Base-by-base conservation (phyloP, 2,888 invertebrate species). In the Archaeoteleia sp. region DNA sequence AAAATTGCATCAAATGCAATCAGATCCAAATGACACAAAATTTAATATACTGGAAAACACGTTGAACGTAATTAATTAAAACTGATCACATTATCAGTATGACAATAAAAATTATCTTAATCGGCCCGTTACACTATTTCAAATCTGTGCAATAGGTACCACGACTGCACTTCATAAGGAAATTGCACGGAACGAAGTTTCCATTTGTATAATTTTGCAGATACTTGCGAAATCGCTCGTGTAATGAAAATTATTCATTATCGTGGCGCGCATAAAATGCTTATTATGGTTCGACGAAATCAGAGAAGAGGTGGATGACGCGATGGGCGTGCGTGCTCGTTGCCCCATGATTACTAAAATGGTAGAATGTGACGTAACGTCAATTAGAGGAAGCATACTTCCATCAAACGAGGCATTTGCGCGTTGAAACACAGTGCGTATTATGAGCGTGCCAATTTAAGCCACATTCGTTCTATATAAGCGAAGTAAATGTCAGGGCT, bases 291-390 rank as follows among this genome's bases (percentile, higher is more conserved):
- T 1, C 53, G 53, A 35, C 9, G 49, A 43, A 51, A 57, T 15
- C 23, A 51, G 35, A 43, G 42, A 43, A 43, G 42, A 45, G 45
- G 32, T 46, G 39, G 46, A 54, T 42, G 49, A 51, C 37, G 17
- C 27, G 40, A 58, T 58, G 58, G 48, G 48, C 48, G 58, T 48
- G 58, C 32, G 13, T 13, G 43, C 35, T 27, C 20, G 20, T 20
- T 51, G 46, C 45, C 9, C 45, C 14, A 45, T 27, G 27, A 54
- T 54, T 54, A 45, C 42, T 54, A 46, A 57, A 74, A 78, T 67
- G 69, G 57, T 75, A 74, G 75, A 79, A 79, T 79, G 77, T 72
- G 68, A 61, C 39, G 66, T 62, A 74, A 73, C 63, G 69, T 27
- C 68, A 51, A 67, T 72, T 62, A 68, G 37, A 68, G 63, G 62